These are phyloP conservation scores for Zaprionus davidi DNA, from an alignment of 1,140 invertebrate species.

Conservation along the genomic window DNA sequence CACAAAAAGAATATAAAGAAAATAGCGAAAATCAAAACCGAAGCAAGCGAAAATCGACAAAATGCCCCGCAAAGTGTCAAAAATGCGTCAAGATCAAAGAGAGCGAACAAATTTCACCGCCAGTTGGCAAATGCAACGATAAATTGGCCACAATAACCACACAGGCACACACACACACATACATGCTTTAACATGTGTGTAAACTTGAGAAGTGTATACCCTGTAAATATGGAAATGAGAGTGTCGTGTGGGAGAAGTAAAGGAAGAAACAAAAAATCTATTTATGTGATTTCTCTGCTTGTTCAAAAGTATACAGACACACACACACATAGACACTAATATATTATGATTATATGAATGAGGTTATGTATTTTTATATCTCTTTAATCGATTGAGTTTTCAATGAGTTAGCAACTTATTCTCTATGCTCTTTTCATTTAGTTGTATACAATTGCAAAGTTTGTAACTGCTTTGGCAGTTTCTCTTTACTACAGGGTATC, in stretches of 20 bases:
- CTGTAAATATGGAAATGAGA: neutral
- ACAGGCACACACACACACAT: constrained; percentile 1
- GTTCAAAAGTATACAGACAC: too few relatives aligned
- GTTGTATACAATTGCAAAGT: neutral
- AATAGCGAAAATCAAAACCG: constrained; percentile 29
- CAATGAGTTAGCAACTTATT: neutral
- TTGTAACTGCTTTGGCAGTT: neutral
- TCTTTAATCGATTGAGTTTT: too few relatives aligned
- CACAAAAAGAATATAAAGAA: constrained; percentile 1
- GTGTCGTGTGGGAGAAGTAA: neutral
- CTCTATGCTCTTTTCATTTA: neutral
- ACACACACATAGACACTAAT: too few relatives aligned
- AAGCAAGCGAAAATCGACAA: constrained; percentile 49
- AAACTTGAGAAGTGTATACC: constrained; percentile 14
- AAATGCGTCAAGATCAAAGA: constrained; percentile 81
- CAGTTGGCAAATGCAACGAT: constrained; percentile 78
- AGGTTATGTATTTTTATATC: too few relatives aligned
- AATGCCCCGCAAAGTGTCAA: constrained; percentile 75
- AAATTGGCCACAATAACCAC: constrained; percentile 67
- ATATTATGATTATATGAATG: too few relatives aligned
- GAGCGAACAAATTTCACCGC: constrained; percentile 69
- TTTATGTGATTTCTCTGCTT: neutral
- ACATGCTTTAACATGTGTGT: neutral
- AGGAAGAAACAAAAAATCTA: neutral
- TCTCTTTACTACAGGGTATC: neutral